Evolutionary conservation across 2,113 vertebrate species (phyloP), one percentile per base, ranked within the genome.

Genomic region (Zapus hudsonius): DNA sequence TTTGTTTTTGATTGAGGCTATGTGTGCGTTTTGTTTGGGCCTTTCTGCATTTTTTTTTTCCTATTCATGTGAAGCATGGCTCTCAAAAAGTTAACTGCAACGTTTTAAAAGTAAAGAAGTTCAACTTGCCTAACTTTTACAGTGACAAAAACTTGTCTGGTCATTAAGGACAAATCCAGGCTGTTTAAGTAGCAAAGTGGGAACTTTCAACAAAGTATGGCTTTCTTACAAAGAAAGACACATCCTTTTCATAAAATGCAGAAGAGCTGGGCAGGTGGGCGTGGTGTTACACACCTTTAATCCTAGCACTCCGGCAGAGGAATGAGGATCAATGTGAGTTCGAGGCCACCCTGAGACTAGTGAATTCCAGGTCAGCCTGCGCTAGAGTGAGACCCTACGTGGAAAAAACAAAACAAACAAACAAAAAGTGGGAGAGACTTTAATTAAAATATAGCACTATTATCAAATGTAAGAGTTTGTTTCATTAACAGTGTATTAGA

Each of bases 151-250:
- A 90, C 59, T 93, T 92, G 92, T 94, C 95, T 94, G 95, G 93
- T 95, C 92, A 91, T 96, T 95, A 97, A 93, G 70, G 83, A 90
- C 79, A 95, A 78, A 95, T 89, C 57, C 85, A 93, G 88, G 74
- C 82, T 96, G 44, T 70, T 95, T 94, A 94, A 97, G 82, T 66
- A 94, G 95, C 74, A 95, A 95, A 88, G 85, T 82, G 96, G 85
- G 9, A 69, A 90, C 89, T 96, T 93, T 95, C 85, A 91, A 94
- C 29, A 73, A 96, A 93, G 17, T 95, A 90, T 86, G 70, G 40
- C 87, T 90, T 90, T 86, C 64, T 83, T 59, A 25, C 76, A 94
- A 93, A 88, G 25, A 91, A 92, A 75, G 17, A 12, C 9, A 72
- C 85, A 52, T 42, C 17, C 19, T 91, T 93, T 90, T 91, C 61